Conservation (phyloP, 2,113 vertebrate species). For the Gasterosteus aculeatus region DNA sequence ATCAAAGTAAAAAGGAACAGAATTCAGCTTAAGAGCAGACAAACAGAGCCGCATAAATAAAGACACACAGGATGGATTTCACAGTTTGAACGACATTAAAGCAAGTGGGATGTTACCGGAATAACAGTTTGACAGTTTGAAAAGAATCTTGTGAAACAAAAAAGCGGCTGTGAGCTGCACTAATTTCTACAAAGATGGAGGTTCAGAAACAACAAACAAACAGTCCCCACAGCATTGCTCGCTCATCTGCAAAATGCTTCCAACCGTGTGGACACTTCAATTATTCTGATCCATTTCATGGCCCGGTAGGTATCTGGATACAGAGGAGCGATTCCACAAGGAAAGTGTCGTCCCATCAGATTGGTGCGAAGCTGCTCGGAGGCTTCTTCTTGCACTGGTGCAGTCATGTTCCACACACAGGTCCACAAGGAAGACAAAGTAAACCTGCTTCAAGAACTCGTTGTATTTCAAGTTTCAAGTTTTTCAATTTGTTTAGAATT, state of each 20-base stretch:
- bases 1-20: background rate
- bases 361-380: conserved; percentile 36
- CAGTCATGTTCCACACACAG: conserved; percentile 14
- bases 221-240: background rate
- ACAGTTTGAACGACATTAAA: conserved; percentile 17
- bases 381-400: conserved; percentile 36
- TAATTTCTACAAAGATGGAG: conserved; percentile 1
- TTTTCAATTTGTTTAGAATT: background rate
- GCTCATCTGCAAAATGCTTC: conserved; percentile 11
- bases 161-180: background rate
- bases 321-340: conserved; percentile 35
- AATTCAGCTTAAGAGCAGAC: background rate
- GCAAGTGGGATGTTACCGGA: background rate
- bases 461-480: background rate
- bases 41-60: background rate
- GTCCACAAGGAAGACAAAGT: background rate
- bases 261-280: conserved; percentile 15
- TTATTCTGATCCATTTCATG: conserved; percentile 58
- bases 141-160: background rate
- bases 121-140: background rate
- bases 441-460: background rate
- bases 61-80: conserved; percentile 11
- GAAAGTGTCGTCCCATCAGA: conserved; percentile 34
- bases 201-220: background rate
- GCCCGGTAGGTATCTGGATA: conserved; percentile 38